A percentile compares a stretch with the other conserved stretches of the same genome.
Conservation (phyloP, 2,113 vertebrate genomes). For the Coracopsis vasa region DNA sequence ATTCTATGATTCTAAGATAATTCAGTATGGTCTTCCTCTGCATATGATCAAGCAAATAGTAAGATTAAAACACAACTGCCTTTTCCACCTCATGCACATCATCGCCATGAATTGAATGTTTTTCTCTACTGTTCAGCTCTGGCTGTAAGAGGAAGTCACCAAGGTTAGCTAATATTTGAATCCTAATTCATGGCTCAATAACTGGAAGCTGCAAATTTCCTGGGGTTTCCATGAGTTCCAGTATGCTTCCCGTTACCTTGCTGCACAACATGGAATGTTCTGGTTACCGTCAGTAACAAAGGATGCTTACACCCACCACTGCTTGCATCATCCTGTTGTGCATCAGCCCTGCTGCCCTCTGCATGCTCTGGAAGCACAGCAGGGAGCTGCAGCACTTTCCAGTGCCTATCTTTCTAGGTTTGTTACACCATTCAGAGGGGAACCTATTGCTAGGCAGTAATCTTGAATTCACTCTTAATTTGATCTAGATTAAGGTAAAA, state of each 20-base stretch:
- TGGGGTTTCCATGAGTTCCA: background rate
- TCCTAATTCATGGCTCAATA: background rate
- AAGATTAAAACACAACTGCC: background rate
- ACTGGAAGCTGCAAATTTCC: slow-evolving; percentile 33
- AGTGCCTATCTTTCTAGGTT: background rate
- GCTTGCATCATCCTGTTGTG: background rate
- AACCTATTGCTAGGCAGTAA: background rate
- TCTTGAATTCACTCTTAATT: background rate
- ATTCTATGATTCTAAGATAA: background rate
- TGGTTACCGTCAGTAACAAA: background rate
- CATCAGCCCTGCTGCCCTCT: background rate
- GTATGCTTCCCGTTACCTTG: background rate
- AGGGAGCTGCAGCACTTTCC: background rate
- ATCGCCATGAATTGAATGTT: background rate
- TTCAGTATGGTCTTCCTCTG: background rate
- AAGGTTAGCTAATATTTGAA: background rate
- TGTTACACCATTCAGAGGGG: background rate
- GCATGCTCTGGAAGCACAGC: background rate
- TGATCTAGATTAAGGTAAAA: background rate
- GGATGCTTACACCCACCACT: background rate
- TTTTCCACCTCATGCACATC: background rate
- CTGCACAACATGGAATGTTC: background rate
- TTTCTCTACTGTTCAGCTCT: background rate
- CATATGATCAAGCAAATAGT: background rate
- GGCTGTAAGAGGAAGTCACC: background rate